Conservation (phyloP, 2,888 invertebrate genomes). For the Osedax frankpressi region DNA sequence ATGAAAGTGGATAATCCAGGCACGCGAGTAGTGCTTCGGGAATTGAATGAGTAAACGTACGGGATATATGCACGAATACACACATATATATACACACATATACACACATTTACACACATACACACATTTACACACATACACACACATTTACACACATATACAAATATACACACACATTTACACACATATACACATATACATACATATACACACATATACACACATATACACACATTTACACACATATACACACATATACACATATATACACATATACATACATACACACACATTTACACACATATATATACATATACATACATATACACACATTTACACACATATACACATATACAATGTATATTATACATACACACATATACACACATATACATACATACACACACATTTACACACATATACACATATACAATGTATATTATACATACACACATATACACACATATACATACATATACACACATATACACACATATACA, state of each 20-base stretch:
- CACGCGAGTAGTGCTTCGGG: too few relatives aligned
- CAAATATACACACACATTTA: not conserved
- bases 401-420: not conserved
- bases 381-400: not conserved
- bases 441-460: not conserved
- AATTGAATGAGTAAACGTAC: not conserved
- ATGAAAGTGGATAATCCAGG: too few relatives aligned
- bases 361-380: not conserved
- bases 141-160: not conserved
- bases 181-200: not conserved
- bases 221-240: not conserved
- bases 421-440: not conserved
- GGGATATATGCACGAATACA: not conserved
- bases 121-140: not conserved
- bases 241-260: not conserved
- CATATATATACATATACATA: not conserved
- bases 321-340: not conserved
- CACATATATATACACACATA: not conserved
- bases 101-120: conserved; percentile 3
- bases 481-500: not conserved
- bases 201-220: not conserved
- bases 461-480: not conserved
- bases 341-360: not conserved
- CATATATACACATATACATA: not conserved
- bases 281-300: not conserved